These are phyloP conservation scores for Drosophila acutilabella DNA, from an alignment of 2,888 invertebrate species.

Conservation along the genomic window DNA sequence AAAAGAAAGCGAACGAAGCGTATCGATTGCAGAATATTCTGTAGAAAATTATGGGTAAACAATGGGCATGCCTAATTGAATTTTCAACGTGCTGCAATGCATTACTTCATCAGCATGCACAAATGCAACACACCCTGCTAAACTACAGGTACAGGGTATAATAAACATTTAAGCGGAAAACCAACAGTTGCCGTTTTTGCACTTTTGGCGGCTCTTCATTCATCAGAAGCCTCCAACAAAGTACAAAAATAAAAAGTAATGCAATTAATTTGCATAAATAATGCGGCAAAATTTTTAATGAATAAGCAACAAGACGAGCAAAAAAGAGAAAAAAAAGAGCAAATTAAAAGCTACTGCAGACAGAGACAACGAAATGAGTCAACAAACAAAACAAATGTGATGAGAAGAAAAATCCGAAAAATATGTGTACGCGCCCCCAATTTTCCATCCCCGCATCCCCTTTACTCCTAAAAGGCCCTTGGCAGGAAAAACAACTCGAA, in stretches of 20 bases:
- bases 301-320: slow-evolving; percentile 33
- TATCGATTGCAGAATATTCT: slow-evolving; percentile 3
- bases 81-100: neutral
- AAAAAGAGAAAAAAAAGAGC: slow-evolving; percentile 11
- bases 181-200: slow-evolving; percentile 22
- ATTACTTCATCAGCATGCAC: neutral
- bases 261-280: slow-evolving; percentile 47
- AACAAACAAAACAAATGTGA: slow-evolving; percentile 28
- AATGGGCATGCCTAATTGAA: neutral
- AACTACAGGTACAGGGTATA: neutral
- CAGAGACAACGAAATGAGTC: slow-evolving; percentile 32
- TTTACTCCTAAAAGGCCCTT: neutral
- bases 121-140: neutral
- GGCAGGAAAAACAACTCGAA: slow-evolving; percentile 44
- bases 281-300: slow-evolving; percentile 21
- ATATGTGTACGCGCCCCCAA: neutral
- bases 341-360: slow-evolving; percentile 16
- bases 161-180: neutral
- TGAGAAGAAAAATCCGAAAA: slow-evolving; percentile 40
- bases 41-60: neutral
- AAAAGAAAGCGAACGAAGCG: slow-evolving; percentile 5
- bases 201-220: slow-evolving; percentile 47
- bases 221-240: slow-evolving; percentile 19
- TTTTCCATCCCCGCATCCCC: neutral
- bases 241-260: slow-evolving; percentile 20